These are phyloP conservation scores for Emmelina monodactyla DNA, from an alignment of 2,888 invertebrate species.

Conservation along the genomic window DNA sequence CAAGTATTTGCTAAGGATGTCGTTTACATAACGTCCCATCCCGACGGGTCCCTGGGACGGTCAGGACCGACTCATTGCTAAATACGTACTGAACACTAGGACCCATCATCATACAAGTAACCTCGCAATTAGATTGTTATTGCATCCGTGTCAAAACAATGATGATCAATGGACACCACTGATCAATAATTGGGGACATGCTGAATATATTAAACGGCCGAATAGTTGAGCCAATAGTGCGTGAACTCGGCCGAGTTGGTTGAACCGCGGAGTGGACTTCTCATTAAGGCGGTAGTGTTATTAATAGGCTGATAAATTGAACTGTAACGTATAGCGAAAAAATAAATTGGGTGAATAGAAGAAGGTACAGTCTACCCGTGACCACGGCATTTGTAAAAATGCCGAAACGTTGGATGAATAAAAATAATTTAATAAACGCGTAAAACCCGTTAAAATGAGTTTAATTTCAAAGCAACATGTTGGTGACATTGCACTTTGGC, in stretches of 20 bases:
- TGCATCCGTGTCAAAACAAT: constrained; percentile 55
- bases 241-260: neutral
- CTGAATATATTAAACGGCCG: constrained; percentile 4
- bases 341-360: too few relatives aligned
- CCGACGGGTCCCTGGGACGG: constrained; percentile 18
- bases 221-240: neutral
- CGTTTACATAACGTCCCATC: constrained; percentile 49
- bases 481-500: too few relatives aligned
- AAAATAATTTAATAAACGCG: too few relatives aligned
- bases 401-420: too few relatives aligned
- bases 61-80: neutral
- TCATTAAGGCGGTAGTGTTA: too few relatives aligned
- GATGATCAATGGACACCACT: constrained; percentile 36
- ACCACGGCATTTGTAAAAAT: too few relatives aligned
- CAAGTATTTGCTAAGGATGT: constrained; percentile 36
- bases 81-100: neutral
- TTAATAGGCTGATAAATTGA: too few relatives aligned
- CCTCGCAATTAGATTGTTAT: constrained; percentile 21
- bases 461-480: too few relatives aligned
- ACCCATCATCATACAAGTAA: constrained; percentile 26
- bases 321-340: too few relatives aligned
- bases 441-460: too few relatives aligned
- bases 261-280: too few relatives aligned
- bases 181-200: constrained; percentile 19
- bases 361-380: too few relatives aligned